Percentiles rank a stretch among this genome's conserved stretches.
Evolutionary conservation across 2,888 invertebrate genomes (phyloP).

Genomic region (Achlya flavicornis): DNA sequence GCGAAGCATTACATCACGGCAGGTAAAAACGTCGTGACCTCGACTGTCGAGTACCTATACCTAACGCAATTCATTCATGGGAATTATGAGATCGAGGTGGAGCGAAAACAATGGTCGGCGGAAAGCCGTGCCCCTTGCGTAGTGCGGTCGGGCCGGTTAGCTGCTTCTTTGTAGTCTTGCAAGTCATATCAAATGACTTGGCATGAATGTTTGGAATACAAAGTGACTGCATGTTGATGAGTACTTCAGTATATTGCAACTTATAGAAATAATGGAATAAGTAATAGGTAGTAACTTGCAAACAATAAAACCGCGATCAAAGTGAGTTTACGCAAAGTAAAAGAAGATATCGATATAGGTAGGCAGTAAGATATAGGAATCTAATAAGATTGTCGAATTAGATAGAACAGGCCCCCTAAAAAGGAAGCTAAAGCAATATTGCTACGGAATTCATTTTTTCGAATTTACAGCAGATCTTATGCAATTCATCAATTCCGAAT

Average conservation of each 20-base stretch:
- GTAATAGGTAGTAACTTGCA: no score
- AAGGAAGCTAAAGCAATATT: no score
- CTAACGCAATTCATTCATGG: constrained; percentile 69
- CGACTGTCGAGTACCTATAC: constrained; percentile 47
- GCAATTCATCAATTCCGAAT: no score
- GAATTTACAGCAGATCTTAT: no score
- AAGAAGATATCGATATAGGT: no score
- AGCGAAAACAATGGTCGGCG: constrained; percentile 63
- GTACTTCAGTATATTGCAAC: neutral
- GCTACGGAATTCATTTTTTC: no score
- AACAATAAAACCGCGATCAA: no score
- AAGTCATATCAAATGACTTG: constrained; percentile 2
- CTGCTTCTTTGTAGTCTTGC: constrained; percentile 8
- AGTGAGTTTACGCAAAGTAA: no score
- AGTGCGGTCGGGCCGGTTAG: neutral
- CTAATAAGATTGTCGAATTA: no score
- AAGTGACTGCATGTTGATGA: constrained; percentile 4
- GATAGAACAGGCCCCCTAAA: no score
- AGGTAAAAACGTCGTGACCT: constrained; percentile 76
- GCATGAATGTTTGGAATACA: constrained; percentile 16
- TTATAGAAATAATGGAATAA: no score
- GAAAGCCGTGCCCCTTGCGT: constrained; percentile 29
- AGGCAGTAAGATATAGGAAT: no score
- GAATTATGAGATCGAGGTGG: constrained; percentile 57
- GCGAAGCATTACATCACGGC: constrained; percentile 66